These are phyloP conservation scores for Conchocele bisecta DNA, from an alignment of 2,888 invertebrate species.

Conservation along the genomic window DNA sequence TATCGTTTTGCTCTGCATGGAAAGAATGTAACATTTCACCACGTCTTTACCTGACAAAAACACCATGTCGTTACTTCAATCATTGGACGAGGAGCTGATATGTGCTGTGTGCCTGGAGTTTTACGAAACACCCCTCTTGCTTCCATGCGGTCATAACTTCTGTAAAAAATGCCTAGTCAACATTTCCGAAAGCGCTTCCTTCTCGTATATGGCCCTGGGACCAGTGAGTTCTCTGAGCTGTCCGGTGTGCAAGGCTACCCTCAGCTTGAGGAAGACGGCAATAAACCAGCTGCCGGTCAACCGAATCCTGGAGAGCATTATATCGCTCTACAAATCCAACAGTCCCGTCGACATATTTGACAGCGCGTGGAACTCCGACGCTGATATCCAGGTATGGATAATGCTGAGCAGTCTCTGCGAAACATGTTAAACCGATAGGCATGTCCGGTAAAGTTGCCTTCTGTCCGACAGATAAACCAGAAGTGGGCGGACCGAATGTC, in stretches of 20 bases:
- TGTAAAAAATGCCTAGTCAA: constrained; percentile 60
- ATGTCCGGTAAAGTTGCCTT: no score
- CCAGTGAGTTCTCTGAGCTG: constrained; percentile 55
- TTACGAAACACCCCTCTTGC: constrained; percentile 57
- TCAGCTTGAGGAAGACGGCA: constrained; percentile 32
- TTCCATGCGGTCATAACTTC: constrained; percentile 68
- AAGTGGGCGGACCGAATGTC: no score
- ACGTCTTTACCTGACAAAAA: no score
- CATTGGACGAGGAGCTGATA: constrained; percentile 60
- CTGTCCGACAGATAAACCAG: no score
- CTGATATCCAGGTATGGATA: constrained; percentile 24
- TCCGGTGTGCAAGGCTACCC: constrained; percentile 60
- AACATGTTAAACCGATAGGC: no score
- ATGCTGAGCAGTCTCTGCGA: no score
- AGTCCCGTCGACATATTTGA: constrained; percentile 59
- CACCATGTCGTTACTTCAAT: constrained; percentile 15
- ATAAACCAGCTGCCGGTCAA: constrained; percentile 57
- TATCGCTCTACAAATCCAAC: constrained; percentile 47
- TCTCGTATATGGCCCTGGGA: constrained; percentile 30
- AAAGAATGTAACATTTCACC: background rate
- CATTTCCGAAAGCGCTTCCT: constrained; percentile 39
- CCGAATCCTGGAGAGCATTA: constrained; percentile 59
- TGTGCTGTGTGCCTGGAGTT: constrained; percentile 67
- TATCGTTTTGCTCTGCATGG: background rate
- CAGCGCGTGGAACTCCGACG: constrained; percentile 56